A percentile compares a stretch with the other conserved stretches of the same genome.
Evolutionary conservation across 2,113 vertebrate genomes (phyloP).

Genomic region (Colossoma macropomum): DNA sequence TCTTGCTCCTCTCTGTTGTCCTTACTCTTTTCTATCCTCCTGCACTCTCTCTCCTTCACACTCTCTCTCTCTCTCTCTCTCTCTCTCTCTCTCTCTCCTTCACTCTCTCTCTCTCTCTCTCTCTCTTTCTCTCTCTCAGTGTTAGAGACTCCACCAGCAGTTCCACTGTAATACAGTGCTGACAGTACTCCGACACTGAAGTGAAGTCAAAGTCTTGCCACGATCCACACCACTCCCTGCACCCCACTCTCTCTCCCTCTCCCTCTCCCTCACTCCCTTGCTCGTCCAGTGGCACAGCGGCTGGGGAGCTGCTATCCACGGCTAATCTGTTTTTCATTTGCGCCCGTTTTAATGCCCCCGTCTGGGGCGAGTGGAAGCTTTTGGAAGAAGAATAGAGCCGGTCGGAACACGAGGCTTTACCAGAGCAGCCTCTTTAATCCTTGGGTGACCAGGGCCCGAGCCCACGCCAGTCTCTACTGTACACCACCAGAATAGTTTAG

Average conservation of each 20-base stretch:
- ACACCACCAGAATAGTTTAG: slow-evolving; percentile 66
- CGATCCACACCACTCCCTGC: background rate
- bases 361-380: slow-evolving; percentile 73
- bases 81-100: background rate
- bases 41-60: background rate
- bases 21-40: background rate
- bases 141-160: background rate
- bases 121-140: too few species aligned
- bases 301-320: slow-evolving; percentile 75
- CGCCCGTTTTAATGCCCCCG: slow-evolving; percentile 70
- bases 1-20: background rate
- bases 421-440: slow-evolving; percentile 65
- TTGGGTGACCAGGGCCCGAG: slow-evolving; percentile 68
- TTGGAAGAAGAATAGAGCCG: slow-evolving; percentile 70
- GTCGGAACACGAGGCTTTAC: slow-evolving; percentile 56
- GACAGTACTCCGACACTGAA: too few species aligned
- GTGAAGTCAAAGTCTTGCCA: background rate
- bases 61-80: background rate
- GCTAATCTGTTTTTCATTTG: slow-evolving; percentile 79
- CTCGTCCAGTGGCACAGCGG: slow-evolving; percentile 56
- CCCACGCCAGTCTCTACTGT: slow-evolving; percentile 68
- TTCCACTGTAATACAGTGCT: background rate
- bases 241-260: background rate
- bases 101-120: background rate
- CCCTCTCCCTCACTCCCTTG: slow-evolving; percentile 12